phyloP scores from a whole-genome alignment of 2,113 vertebrate species.

The Sinocyclocheilus rhinocerous region DNA sequence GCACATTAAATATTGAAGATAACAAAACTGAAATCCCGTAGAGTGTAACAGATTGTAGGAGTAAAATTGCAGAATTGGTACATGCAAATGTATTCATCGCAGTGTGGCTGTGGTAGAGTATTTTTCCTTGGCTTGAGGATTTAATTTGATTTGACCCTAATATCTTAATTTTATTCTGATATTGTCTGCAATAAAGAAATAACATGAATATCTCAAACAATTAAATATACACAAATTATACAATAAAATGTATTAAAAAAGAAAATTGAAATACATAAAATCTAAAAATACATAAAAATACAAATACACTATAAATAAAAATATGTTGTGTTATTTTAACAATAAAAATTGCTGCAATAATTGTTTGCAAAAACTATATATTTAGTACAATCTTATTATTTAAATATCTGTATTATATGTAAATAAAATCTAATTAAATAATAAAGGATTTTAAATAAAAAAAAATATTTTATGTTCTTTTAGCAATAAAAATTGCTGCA shows the following conservation, averaged over 20 bases:
- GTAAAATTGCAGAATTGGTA: neutral
- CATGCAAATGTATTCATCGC: neutral
- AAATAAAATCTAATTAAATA: too few species aligned
- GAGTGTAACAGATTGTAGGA: neutral
- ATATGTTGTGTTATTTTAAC: neutral
- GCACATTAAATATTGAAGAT: constrained; percentile 31
- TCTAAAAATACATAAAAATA: neutral
- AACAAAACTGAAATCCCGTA: constrained; percentile 22
- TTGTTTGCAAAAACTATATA: too few species aligned
- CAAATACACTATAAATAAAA: neutral
- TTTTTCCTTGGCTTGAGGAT: neutral
- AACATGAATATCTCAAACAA: neutral
- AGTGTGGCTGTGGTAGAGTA: neutral
- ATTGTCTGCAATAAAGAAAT: neutral
- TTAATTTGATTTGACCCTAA: neutral
- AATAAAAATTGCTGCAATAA: too few species aligned
- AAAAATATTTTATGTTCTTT: too few species aligned
- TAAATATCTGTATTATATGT: too few species aligned
- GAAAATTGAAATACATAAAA: neutral
- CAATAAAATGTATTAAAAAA: neutral
- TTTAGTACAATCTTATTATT: too few species aligned
- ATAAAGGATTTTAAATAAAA: too few species aligned
- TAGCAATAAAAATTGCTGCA: too few species aligned
- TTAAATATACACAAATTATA: neutral
- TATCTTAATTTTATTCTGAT: neutral